Evolutionary conservation across 2,888 invertebrate species (phyloP), one percentile per base, ranked within the genome.

Genomic region (Hirtodrosophila trivittata): DNA sequence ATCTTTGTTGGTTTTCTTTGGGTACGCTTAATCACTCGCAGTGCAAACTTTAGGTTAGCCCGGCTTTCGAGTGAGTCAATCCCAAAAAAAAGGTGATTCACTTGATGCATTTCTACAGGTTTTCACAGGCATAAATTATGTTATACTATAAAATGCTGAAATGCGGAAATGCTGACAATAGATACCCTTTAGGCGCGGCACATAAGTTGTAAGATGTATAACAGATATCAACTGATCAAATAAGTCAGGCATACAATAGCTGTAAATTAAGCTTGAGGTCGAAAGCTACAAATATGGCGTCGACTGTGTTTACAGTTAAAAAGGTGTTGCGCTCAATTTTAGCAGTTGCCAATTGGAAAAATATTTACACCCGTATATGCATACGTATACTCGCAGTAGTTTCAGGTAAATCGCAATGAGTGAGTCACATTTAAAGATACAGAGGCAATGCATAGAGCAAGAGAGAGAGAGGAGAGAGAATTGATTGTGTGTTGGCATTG

Each of bases 231-330:
- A 64, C 56, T 21, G 33, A 28, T 8, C 8, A 42, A 68, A 52
- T 47, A 39, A 26, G 28, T 33, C 26, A 4, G 2, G 13, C 26
- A 32, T 38, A 57, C 1, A 58, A 41, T 28, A 51, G 38, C 33
- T 38, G 65, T 46, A 39, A 57, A 47, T 51, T 25, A 42, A 58
- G 39, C 49, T 41, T 49, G 12, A 55, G 12, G 37, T 64, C 28
- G 10, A 51, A 25, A 47, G 21, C 10, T 13, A 21, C 45, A 14
- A 41, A 49, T 10, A 50, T 37, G 28, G 28, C 38, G 16, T 18
- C 18, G 16, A 18, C 37, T 6, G 13, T 14, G 39, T 42, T 70
- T 38, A 46, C 46, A 21, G 32, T 64, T 28, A 21, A 16, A 39
- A 25, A 39, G 32, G 12, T 21, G 8, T 37, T 49, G n/a, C 37